phyloP scores from a whole-genome alignment of 2,113 vertebrate genomes.

The Gopherus evgoodei region DNA sequence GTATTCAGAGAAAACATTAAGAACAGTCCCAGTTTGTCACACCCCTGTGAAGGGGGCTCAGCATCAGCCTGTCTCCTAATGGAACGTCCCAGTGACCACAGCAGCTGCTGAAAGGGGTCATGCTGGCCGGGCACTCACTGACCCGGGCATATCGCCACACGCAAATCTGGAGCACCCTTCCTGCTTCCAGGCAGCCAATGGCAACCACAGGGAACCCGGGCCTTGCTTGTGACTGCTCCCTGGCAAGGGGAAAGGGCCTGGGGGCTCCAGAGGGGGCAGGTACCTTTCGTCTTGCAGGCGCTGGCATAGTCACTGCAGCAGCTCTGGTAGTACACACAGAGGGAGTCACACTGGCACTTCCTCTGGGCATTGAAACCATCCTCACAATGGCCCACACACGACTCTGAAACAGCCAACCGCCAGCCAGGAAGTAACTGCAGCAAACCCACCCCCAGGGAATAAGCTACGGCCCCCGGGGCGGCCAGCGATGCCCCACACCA shows the following conservation, averaged over 20 bases:
- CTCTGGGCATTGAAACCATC: slow-evolving; percentile 81
- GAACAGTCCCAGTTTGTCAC: too few relatives aligned
- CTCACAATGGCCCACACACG: slow-evolving; percentile 87
- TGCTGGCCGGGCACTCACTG: not conserved
- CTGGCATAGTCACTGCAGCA: slow-evolving; percentile 89
- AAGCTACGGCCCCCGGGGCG: accelerated
- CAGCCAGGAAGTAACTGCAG: accelerated
- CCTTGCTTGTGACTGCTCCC: not conserved
- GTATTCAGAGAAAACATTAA: too few relatives aligned
- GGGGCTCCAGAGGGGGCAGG: accelerated
- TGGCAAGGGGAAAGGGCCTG: not conserved
- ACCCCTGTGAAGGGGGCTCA: accelerated
- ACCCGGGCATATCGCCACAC: accelerated
- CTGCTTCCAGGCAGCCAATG: not conserved
- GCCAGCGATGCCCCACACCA: accelerated
- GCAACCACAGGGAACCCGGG: too few relatives aligned
- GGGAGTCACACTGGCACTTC: slow-evolving; percentile 93
- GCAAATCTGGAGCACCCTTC: not conserved
- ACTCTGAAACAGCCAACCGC: slow-evolving; percentile 78
- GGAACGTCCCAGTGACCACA: too few relatives aligned
- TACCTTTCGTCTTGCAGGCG: slow-evolving; percentile 85
- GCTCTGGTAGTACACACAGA: slow-evolving; percentile 93
- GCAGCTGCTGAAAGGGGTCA: too few relatives aligned
- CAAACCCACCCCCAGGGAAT: not conserved
- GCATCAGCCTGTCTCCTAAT: not conserved